phyloP scores from a whole-genome alignment of 2,797 vertebrate species.

The Tenualosa thibaudeaui region DNA sequence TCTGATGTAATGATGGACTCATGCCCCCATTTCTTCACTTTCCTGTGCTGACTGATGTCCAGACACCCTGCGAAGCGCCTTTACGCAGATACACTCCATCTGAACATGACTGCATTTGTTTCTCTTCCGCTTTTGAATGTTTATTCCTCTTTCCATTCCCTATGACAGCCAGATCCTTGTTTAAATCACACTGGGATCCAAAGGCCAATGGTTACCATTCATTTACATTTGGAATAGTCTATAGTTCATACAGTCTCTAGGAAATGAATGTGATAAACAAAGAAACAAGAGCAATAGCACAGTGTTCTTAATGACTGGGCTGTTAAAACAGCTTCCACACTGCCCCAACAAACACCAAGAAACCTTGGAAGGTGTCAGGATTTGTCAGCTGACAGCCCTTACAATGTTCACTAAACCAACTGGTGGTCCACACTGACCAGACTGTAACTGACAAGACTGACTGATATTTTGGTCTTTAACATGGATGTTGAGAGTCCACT shows the following conservation, averaged over 20 bases:
- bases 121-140: not conserved
- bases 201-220: not conserved
- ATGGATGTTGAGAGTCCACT: too few species aligned
- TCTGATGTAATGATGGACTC: too few species aligned
- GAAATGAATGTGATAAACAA: not conserved
- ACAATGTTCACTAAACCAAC: too few species aligned
- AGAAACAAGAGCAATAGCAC: not conserved
- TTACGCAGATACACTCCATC: not conserved
- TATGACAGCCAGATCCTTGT: not conserved
- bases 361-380: too few species aligned
- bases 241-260: too few species aligned
- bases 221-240: not conserved
- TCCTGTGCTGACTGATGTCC: not conserved
- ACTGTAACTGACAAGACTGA: too few species aligned
- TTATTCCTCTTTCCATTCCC: slow-evolving; percentile 11
- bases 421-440: too few species aligned
- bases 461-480: too few species aligned
- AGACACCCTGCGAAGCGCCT: not conserved
- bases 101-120: not conserved
- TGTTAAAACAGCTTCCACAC: too few species aligned
- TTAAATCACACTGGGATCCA: not conserved
- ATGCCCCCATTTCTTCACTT: not conserved
- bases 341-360: too few species aligned
- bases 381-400: too few species aligned
- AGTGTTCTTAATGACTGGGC: too few species aligned